Evolutionary conservation across 1,140 invertebrate genomes (phyloP), one percentile per base, ranked within the genome.

Genomic region (Uloborus diversus): DNA sequence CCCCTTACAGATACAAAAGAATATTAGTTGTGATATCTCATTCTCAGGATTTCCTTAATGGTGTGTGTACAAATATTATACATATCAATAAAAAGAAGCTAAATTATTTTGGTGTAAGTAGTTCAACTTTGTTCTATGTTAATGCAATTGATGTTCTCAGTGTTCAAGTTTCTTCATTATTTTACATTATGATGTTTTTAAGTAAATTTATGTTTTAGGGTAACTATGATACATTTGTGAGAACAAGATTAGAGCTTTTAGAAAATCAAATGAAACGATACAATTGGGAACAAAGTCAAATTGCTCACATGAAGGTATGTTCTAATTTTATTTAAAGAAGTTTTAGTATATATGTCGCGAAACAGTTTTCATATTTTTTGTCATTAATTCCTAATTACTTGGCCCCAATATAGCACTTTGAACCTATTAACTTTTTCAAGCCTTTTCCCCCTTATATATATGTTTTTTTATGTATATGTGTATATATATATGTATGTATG

Each of bases 221-320:
- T 84, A 93, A 99, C 88, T 99, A 99, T 86, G 98, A 99, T 86
- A 92, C 94, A 0, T 99, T 99, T 86, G 91, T 98, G 4, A 90
- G 93, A 81, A 98, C 96, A 2, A 89, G 97, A 76, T 90, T 94
- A 89, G 98, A 99, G 87, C 88, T 98, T 81, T 88, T 99, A 69
- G 98, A 99, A 87, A 99, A 99, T 88, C 98, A 99, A 88, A 95
- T 94, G 90, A 99, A 99, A 86, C 94, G 97, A 83, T 99, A 99
- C 86, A 96, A 99, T 83, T 99, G 97, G 98, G 97, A 99, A 88
- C 98, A 99, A 87, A 96, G 98, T 88, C 97, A 99, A 88, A 99
- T 99, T 66, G 90, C 96, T 78, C 95, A 99, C 85, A 99, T 99
- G 98, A 99, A 99, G 90, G 93, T 94, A 85, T 81, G 81, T 80